Evolutionary conservation across 2,797 vertebrate genomes (phyloP).

Genomic region (Muraenolepis orangiensis): DNA sequence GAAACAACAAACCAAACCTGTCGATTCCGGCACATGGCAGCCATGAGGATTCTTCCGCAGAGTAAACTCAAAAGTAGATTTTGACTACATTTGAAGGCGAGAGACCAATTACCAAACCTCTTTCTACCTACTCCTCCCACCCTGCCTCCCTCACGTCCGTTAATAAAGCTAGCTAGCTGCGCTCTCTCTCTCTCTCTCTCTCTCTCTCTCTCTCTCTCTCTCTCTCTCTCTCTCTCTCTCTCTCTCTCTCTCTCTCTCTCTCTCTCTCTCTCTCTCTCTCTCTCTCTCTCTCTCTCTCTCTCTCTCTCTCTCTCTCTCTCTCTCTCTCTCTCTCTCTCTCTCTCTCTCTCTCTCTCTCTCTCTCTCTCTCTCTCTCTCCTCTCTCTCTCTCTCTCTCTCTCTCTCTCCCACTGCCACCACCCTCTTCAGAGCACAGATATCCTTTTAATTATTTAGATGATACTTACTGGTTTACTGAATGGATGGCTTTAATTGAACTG

Average conservation of each 20-base stretch:
- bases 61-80: constrained; percentile 63
- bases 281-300: background rate
- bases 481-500: constrained; percentile 85
- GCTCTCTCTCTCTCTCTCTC: background rate
- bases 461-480: constrained; percentile 88
- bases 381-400: constrained; percentile 5
- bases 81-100: constrained; percentile 64
- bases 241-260: background rate
- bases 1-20: constrained; percentile 24
- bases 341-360: background rate
- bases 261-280: background rate
- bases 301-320: background rate
- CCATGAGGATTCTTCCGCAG: constrained; percentile 54
- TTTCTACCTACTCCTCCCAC: background rate
- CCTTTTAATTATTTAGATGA: constrained; percentile 79
- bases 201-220: background rate
- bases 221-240: background rate
- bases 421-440: constrained; percentile 56
- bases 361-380: background rate
- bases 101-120: constrained; percentile 57
- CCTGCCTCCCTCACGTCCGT: constrained; percentile 7
- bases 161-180: no score
- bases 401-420: background rate
- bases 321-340: background rate
- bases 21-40: constrained; percentile 45